Base-by-base conservation (phyloP, 2,113 vertebrate genomes). In the Pterocles orientalis region DNA sequence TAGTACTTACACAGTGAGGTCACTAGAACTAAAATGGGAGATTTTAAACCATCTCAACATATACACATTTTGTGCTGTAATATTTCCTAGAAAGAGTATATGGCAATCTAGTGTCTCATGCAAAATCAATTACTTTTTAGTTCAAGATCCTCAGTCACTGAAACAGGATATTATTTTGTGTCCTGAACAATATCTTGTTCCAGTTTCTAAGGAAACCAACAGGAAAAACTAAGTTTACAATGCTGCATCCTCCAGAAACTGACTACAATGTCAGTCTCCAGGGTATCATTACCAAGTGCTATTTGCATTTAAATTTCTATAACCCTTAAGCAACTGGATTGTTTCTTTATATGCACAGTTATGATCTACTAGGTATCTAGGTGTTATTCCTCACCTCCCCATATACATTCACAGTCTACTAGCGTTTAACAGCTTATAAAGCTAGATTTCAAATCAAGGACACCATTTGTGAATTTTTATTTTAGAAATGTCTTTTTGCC, bases 201-300 rank as follows among this genome's bases (percentile, higher is more conserved):
- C 95, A 96, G 98, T 98, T 98, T 98, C 98, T 98, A 98, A 96
- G 98, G 98, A 98, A 98, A 98, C 98, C 94, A 93, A 93, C 84
- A 96, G 87, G 84, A 97, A 97, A 98, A 97, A 88, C 89, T 91
- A 97, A 98, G 95, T 98, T 97, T 97, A 95, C 97, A 95, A 95
- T 84, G 82, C 95, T 97, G 93, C 85, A 95, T 97, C 96, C 90
- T 97, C 92, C 96, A 97, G 95, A 97, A 97, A 97, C 29, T 86
- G 89, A 97, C 94, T 97, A 80, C 90, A 96, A 79, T 10, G 33
- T 97, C 95, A 88, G 92, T 98, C 97, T 97, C 97, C 70, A 51
- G 94, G 95, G 97, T 88, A 96, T 97, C 95, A 96, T 98, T 98
- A 97, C 86, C 78, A 96, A 97, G 62, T 79, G 43, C 66, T 97